A percentile compares a stretch with the other conserved stretches of the same genome.
Conservation (phyloP, 1,140 invertebrate species). For the Camponotus vicinus region DNA sequence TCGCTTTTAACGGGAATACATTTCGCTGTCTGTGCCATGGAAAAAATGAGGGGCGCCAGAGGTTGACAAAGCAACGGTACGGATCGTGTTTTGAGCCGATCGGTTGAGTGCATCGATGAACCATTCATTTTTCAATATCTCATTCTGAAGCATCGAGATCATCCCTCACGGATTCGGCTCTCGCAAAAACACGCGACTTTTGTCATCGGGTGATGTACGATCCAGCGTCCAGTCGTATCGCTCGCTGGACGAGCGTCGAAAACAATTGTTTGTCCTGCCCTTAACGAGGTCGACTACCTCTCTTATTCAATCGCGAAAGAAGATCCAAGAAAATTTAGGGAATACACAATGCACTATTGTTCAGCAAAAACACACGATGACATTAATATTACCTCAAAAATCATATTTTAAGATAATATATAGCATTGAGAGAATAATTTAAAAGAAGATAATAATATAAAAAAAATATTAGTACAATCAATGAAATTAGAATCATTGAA, state of each 20-base stretch:
- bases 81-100: conserved; percentile 68
- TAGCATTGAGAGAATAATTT: background rate
- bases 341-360: background rate
- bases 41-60: conserved; percentile 28
- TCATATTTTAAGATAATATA: background rate
- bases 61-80: conserved; percentile 59
- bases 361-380: background rate
- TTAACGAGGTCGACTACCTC: conserved; percentile 57
- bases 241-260: conserved; percentile 44
- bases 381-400: background rate
- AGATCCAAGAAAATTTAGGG: background rate
- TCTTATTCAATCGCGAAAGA: conserved; percentile 12
- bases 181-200: conserved; percentile 75
- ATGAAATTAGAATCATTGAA: background rate
- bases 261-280: conserved; percentile 61
- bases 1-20: conserved; percentile 45
- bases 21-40: conserved; percentile 39
- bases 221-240: conserved; percentile 41
- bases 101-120: conserved; percentile 74
- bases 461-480: background rate
- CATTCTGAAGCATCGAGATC: conserved; percentile 69
- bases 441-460: background rate
- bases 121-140: conserved; percentile 78
- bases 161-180: conserved; percentile 73
- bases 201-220: conserved; percentile 77